A percentile compares a stretch with the other conserved stretches of the same genome.
These are phyloP conservation scores for Sander lucioperca DNA, from an alignment of 2,113 vertebrate species.

Conservation along the genomic window DNA sequence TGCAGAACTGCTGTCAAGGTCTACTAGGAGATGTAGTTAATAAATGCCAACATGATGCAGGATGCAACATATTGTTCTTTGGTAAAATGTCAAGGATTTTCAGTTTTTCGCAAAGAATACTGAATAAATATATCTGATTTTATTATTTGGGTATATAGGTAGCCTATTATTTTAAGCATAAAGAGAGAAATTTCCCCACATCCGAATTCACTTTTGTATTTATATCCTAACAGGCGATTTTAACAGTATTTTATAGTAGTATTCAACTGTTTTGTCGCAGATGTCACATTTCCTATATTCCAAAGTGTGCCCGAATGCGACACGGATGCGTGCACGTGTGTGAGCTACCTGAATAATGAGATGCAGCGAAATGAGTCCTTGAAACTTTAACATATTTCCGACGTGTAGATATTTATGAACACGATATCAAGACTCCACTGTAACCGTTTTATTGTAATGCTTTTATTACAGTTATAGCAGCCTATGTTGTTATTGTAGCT, in stretches of 20 bases:
- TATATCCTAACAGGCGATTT: too few relatives aligned
- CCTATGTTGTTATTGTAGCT: too few relatives aligned
- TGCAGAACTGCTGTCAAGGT: neutral
- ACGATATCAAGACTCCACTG: neutral
- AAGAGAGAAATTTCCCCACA: too few relatives aligned
- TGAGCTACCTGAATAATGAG: neutral
- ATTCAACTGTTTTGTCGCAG: neutral
- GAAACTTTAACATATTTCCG: accelerated
- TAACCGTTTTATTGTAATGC: neutral
- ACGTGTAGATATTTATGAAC: neutral
- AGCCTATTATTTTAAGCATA: too few relatives aligned
- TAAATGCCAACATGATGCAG: neutral
- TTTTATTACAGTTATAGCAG: neutral
- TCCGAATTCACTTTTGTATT: too few relatives aligned
- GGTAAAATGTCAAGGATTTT: neutral
- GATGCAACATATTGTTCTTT: neutral
- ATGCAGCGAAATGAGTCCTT: neutral
- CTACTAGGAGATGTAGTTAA: neutral
- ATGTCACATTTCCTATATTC: neutral
- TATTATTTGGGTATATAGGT: too few relatives aligned
- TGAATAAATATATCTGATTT: neutral
- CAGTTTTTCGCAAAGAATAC: neutral
- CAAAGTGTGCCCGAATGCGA: conserved; percentile 8
- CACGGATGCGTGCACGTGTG: conserved; percentile 26
- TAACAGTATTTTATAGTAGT: too few relatives aligned